Base-by-base conservation (phyloP, 2,888 invertebrate species). In the Plagodis dolabraria region DNA sequence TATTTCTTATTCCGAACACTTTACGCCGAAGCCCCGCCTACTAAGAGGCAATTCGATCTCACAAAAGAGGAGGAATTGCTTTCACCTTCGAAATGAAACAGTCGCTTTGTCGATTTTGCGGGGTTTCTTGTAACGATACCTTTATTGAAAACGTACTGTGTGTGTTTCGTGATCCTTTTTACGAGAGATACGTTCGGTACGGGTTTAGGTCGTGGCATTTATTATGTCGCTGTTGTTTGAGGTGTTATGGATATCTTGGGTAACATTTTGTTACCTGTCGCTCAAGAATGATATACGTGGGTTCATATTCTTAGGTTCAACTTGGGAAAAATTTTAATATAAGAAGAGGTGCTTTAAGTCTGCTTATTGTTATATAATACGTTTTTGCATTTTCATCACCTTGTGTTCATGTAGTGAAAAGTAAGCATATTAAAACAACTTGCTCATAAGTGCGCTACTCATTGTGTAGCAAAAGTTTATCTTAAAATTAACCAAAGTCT, bases 81-180 rank as follows among this genome's bases (percentile, higher is more conserved):
- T 83, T 81, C 80, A 87, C 83, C 81, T 85, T 79, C 82, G 73
- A 84, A 87, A 86, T 87, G 84, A 87, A 87, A 86, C 87, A 85
- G 81, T 80, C 81, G 82, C 83, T 85, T 85, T 87, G 86, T 82
- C 83, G 86, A 83, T 86, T 86, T 84, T 80, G 80, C 68, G 81
- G 80, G 79, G 79, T 77, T 78, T 76, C 78, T 75, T 82, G 82
- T 81, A 83, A 83, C 83, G 82, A 85, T 79, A 83, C 80, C 79
- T 85, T 82, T 85, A 86, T 85, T 85, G 85, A 85, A 86, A 82
- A 81, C 76, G 82, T 83, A 78, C 74, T 70, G 75, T 75, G 77
- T 79, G 76, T 81, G 82, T 76, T 76, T 77, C 75, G 79, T 72
- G 76, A 79, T 72, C 73, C 70, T 74, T 79, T 80, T 77, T 77